phyloP scores from a whole-genome alignment of 1,140 invertebrate species.

The Oreohelix idahoensis region DNA sequence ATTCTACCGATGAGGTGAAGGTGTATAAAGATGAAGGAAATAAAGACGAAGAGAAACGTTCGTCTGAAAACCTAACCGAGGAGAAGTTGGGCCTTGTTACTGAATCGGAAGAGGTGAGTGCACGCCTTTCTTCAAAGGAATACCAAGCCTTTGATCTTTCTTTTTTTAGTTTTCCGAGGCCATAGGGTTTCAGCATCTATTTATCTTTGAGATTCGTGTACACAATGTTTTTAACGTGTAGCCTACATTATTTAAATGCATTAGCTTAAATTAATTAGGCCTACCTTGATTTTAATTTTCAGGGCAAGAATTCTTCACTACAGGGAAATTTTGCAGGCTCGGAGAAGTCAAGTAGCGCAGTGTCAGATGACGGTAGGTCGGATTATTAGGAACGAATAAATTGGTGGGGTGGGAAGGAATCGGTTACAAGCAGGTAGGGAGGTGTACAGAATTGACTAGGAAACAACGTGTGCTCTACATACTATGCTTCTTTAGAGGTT shows the following conservation, averaged over 20 bases:
- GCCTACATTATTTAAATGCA: too few species aligned
- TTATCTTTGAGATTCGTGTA: not conserved
- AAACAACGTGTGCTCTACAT: too few species aligned
- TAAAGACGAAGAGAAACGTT: constrained; percentile 83
- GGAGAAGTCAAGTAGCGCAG: constrained; percentile 77
- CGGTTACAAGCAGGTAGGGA: too few species aligned
- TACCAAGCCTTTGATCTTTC: constrained; percentile 52
- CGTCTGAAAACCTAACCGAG: constrained; percentile 92
- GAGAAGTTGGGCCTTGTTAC: constrained; percentile 96
- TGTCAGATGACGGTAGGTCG: constrained; percentile 78
- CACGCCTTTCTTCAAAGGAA: constrained; percentile 48
- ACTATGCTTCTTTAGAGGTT: too few species aligned
- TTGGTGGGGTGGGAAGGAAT: too few species aligned
- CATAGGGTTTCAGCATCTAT: constrained; percentile 5
- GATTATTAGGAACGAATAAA: too few species aligned
- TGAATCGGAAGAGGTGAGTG: constrained; percentile 83
- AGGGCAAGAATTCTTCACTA: constrained; percentile 71
- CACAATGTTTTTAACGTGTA: not conserved
- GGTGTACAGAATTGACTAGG: too few species aligned
- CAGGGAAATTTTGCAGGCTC: constrained; percentile 74
- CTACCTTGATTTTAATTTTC: constrained; percentile 52
- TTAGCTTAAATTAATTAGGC: too few species aligned
- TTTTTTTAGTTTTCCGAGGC: constrained; percentile 51
- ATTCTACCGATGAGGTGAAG: constrained; percentile 96
- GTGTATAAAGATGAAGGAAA: constrained; percentile 96